These are phyloP conservation scores for Heliopora coerulea DNA, from an alignment of 92 coral and sea anemone species.

Conservation along the genomic window DNA sequence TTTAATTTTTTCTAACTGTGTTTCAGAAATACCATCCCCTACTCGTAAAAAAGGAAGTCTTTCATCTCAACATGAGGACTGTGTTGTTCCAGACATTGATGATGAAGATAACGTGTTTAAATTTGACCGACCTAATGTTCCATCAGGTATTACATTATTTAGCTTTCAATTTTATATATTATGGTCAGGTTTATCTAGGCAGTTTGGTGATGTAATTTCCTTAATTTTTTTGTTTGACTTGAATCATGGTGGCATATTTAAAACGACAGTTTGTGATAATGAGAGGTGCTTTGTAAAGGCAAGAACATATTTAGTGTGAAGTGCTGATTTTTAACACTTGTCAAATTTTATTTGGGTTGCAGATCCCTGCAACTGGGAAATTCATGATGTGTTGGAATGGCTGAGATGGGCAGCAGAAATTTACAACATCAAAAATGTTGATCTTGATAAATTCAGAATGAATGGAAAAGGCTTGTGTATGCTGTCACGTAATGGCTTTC, in stretches of 20 bases:
- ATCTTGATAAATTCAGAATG: conserved; percentile 93
- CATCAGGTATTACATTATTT: conserved; percentile 60
- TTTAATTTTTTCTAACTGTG: background rate
- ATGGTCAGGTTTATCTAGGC: too few relatives aligned
- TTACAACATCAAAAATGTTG: conserved; percentile 73
- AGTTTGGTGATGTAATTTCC: too few relatives aligned
- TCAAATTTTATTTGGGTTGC: background rate
- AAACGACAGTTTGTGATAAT: too few relatives aligned
- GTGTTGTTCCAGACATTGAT: conserved; percentile 97
- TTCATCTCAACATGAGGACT: conserved; percentile 85
- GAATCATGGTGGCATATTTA: too few relatives aligned
- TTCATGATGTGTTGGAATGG: conserved; percentile 97
- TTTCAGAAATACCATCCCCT: conserved; percentile 95
- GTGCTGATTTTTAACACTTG: background rate
- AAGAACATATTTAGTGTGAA: too few relatives aligned
- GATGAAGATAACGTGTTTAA: conserved; percentile 98
- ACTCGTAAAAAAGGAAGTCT: conserved; percentile 93
- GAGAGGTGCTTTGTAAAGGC: too few relatives aligned
- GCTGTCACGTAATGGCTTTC: conserved; percentile 76
- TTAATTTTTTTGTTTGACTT: too few relatives aligned
- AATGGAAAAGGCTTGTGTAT: conserved; percentile 98
- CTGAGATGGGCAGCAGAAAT: conserved; percentile 89
- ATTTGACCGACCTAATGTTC: conserved; percentile 96
- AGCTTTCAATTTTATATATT: too few relatives aligned
- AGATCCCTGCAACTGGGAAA: conserved; percentile 94